phyloP scores from a whole-genome alignment of 1,140 invertebrate genomes.

The Ips typographus region DNA sequence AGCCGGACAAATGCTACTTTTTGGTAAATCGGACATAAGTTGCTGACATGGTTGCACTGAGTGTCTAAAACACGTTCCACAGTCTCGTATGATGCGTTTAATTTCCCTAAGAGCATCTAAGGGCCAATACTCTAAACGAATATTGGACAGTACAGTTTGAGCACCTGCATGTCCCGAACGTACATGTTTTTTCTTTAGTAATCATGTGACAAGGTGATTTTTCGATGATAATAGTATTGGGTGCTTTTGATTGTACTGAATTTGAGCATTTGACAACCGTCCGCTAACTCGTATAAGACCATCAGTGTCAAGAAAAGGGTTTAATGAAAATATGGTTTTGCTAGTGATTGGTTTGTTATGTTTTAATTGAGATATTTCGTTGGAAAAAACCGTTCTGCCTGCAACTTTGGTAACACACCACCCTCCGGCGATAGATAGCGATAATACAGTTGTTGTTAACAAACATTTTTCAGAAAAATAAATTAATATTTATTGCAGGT shows the following conservation, averaged over 20 bases:
- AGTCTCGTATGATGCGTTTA: conserved; percentile 12
- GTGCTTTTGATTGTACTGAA: conserved; percentile 1
- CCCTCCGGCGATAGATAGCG: too few species aligned
- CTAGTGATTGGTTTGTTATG: neutral
- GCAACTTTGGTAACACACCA: too few species aligned
- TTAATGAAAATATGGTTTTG: neutral
- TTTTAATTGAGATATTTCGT: neutral
- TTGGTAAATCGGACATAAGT: conserved; percentile 27
- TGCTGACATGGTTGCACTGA: neutral
- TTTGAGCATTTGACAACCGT: neutral
- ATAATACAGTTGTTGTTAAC: too few species aligned
- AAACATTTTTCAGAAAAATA: too few species aligned
- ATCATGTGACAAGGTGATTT: conserved; percentile 6
- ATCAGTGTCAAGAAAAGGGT: neutral
- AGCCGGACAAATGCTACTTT: neutral
- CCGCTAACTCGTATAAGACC: neutral
- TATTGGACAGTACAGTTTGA: conserved; percentile 12
- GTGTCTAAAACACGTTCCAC: conserved; percentile 15
- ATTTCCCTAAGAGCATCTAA: conserved; percentile 6
- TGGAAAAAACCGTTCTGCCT: neutral
- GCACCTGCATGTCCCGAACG: conserved; percentile 9
- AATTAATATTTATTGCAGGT: too few species aligned
- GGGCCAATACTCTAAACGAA: conserved; percentile 28
- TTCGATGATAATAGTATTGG: conserved; percentile 13
- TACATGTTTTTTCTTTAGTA: conserved; percentile 19